These are phyloP conservation scores for Saxidomus purpurata DNA, from an alignment of 1,140 invertebrate species.

Conservation along the genomic window DNA sequence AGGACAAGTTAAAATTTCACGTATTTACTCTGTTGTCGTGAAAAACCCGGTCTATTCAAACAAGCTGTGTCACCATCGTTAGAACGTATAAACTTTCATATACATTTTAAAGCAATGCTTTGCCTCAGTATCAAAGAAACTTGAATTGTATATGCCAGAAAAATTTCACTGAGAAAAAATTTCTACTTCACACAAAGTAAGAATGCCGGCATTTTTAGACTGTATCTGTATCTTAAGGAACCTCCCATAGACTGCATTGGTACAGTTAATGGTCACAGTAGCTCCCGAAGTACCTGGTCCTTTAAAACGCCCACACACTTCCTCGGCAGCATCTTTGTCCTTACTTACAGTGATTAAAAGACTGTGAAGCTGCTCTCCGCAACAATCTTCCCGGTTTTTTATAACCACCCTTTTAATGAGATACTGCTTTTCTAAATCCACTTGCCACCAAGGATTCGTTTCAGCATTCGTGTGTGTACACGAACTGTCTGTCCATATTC, in stretches of 20 bases:
- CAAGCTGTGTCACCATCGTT: too few relatives aligned
- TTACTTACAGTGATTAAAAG: not conserved
- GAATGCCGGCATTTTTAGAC: not conserved
- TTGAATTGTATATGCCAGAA: too few relatives aligned
- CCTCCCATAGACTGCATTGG: not conserved
- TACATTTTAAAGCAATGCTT: too few relatives aligned
- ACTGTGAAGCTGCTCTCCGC: not conserved
- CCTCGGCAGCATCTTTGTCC: not conserved
- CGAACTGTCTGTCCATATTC: not conserved
- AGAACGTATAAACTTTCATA: too few relatives aligned
- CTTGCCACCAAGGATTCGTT: not conserved
- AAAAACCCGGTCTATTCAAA: too few relatives aligned
- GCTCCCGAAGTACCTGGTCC: not conserved
- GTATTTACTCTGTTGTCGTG: too few relatives aligned
- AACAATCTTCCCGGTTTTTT: not conserved
- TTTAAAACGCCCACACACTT: not conserved
- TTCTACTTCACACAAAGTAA: not conserved
- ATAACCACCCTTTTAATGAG: not conserved
- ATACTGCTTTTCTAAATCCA: not conserved
- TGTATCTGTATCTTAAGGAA: not conserved
- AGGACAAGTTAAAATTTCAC: too few relatives aligned
- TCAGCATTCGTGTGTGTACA: not conserved
- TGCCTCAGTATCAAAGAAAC: too few relatives aligned
- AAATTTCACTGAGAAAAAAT: not conserved
- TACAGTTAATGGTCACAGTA: not conserved